Evolutionary conservation across 2,113 vertebrate species (phyloP).

Genomic region (Epinephelus lanceolatus): DNA sequence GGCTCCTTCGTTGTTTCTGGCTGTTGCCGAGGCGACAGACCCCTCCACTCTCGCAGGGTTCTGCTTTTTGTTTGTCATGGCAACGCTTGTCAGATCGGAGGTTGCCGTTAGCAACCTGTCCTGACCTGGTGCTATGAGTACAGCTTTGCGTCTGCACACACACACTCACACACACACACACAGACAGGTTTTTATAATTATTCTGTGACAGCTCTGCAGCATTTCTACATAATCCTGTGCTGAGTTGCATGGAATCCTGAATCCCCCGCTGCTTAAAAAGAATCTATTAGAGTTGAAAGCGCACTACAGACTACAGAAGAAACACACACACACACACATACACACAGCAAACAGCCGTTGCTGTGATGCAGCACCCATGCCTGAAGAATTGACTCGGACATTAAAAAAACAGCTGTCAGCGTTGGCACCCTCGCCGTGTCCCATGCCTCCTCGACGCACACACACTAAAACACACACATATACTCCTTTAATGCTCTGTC

Average conservation of each 20-base stretch:
- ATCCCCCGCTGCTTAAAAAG: slow-evolving; percentile 19
- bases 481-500: slow-evolving; percentile 75
- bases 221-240: slow-evolving; percentile 43
- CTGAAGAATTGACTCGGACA: slow-evolving; percentile 39
- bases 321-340: slow-evolving; percentile 27
- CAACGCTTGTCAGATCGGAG: slow-evolving; percentile 71
- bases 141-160: slow-evolving; percentile 31
- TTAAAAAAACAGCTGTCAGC: slow-evolving; percentile 32
- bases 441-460: slow-evolving; percentile 62
- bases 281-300: slow-evolving; percentile 22
- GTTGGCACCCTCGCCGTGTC: slow-evolving; percentile 44
- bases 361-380: slow-evolving; percentile 24
- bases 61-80: slow-evolving; percentile 83
- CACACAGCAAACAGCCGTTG: slow-evolving; percentile 24
- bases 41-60: slow-evolving; percentile 49
- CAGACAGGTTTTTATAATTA: slow-evolving; percentile 54
- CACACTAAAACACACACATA: slow-evolving; percentile 56
- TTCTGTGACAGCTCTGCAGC: slow-evolving; percentile 33
- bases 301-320: slow-evolving; percentile 10
- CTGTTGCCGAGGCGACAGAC: slow-evolving; percentile 72
- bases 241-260: slow-evolving; percentile 38
- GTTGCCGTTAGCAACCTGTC: slow-evolving; percentile 76
- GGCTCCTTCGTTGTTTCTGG: slow-evolving; percentile 69
- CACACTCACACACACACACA: slow-evolving; percentile 21
- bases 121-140: slow-evolving; percentile 75